These are phyloP conservation scores for Cheilosia soror DNA, from an alignment of 2,888 invertebrate genomes.

Conservation along the genomic window DNA sequence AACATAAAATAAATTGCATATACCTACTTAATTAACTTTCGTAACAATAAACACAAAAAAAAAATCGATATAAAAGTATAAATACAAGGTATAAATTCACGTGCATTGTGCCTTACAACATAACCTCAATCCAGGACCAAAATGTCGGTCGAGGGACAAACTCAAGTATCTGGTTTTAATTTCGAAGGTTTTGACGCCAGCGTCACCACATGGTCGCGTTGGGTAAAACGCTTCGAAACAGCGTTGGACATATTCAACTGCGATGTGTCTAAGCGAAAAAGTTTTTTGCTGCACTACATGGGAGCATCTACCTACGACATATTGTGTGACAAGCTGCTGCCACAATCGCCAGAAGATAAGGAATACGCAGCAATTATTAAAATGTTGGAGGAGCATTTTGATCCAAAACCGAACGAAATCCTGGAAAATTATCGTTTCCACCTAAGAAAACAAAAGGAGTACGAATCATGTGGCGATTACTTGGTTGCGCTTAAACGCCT, in stretches of 20 bases:
- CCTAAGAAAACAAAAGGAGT: constrained; percentile 26
- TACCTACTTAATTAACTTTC: not conserved
- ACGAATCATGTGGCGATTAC: constrained; percentile 11
- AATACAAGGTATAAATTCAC: not conserved
- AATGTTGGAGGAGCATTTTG: constrained; percentile 13
- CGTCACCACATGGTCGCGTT: constrained; percentile 12
- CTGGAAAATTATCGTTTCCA: constrained; percentile 33
- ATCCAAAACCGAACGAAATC: constrained; percentile 26
- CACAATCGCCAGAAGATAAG: not conserved
- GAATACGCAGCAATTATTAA: not conserved
- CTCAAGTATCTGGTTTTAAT: not conserved
- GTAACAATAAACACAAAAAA: not conserved
- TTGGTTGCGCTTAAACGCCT: constrained; percentile 6
- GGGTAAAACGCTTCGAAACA: constrained; percentile 32
- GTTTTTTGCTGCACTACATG: constrained; percentile 10
- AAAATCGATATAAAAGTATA: not conserved
- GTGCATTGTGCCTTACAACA: not conserved
- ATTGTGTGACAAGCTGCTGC: constrained; percentile 6
- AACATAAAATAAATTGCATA: not conserved
- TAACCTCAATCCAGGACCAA: not conserved
- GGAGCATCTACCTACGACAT: constrained; percentile 8
- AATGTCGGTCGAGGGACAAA: not conserved
- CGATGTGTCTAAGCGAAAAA: not conserved
- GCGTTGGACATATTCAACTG: constrained; percentile 14
- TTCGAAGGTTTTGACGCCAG: not conserved